Evolutionary conservation across 2,113 vertebrate species (phyloP).

Genomic region (Gnathochromis pfefferi): DNA sequence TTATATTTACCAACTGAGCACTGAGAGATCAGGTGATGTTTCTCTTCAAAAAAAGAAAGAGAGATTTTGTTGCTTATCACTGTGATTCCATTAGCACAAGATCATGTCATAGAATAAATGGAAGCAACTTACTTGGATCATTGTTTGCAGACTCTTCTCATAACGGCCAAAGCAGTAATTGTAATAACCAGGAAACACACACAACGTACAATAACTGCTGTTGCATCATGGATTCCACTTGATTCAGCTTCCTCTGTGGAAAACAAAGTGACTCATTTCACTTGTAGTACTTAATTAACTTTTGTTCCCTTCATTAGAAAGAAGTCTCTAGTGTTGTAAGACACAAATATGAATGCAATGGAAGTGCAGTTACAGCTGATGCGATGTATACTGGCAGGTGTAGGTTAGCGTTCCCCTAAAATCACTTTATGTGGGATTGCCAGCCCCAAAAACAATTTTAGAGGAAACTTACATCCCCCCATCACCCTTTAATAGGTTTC

Average conservation of each 20-base stretch:
- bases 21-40: background rate
- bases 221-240: accelerated
- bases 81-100: background rate
- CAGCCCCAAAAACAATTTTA: background rate
- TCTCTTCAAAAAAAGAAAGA: background rate
- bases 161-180: background rate
- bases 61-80: background rate
- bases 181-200: background rate
- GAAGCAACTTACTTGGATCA: background rate
- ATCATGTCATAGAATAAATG: background rate
- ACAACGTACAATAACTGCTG: background rate
- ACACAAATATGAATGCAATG: background rate
- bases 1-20: background rate
- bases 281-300: background rate
- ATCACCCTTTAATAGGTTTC: background rate
- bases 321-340: background rate
- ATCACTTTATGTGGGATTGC: background rate
- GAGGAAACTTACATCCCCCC: background rate
- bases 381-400: background rate
- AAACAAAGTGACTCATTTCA: background rate
- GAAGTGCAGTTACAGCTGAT: background rate
- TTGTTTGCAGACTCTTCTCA: background rate
- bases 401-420: background rate
- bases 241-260: background rate
- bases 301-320: background rate